Base-by-base conservation (phyloP, 1,140 invertebrate species). In the Cardiocondyla obscurior region DNA sequence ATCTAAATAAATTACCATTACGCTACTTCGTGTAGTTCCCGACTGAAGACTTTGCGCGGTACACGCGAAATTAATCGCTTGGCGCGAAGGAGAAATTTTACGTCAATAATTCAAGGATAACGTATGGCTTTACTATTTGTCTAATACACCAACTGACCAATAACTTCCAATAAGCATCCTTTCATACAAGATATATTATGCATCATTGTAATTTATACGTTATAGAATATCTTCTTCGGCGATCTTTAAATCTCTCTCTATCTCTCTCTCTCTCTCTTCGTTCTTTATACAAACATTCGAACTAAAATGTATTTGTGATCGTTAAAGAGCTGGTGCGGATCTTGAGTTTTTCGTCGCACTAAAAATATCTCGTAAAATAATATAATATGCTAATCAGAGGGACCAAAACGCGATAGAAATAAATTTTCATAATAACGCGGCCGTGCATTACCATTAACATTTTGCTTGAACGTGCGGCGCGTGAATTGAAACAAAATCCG, bases 41-140 rank as follows among this genome's bases (percentile, higher is more conserved):
- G 46, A 16, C 62, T 79, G 62, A 67, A 79, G 64, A 79, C 44
- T 67, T 65, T 36, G 67, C 36, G 28, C 33, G 28, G 19, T 73
- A 42, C 55, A 44, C 53, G 30, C 33, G 55, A 22, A 82, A 76
- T 79, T 79, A 79, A 79, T 79, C 62, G 62, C 46, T 79, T 39
- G 25, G 44, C 4, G 44, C 19, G 25, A 19, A 70, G 16, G 39
- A 82, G 79, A 82, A 55, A 82, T 67, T 79, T 79, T 69, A 39
- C 77, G 53, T 58, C 77, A 57, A 81, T 72, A 70, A 73, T 74
- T 81, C 77, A 81, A 81, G 19, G 55, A 81, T 81, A 72, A 72
- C 28, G 28, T 73, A 79, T 79, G 25, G 46, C 46, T 62, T 25
- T 5, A 44, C 62, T 79, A 79, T 79, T 67, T 69, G 62, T 79